These are phyloP conservation scores for Arothron firmamentum DNA, from an alignment of 2,113 vertebrate species.

Conservation along the genomic window DNA sequence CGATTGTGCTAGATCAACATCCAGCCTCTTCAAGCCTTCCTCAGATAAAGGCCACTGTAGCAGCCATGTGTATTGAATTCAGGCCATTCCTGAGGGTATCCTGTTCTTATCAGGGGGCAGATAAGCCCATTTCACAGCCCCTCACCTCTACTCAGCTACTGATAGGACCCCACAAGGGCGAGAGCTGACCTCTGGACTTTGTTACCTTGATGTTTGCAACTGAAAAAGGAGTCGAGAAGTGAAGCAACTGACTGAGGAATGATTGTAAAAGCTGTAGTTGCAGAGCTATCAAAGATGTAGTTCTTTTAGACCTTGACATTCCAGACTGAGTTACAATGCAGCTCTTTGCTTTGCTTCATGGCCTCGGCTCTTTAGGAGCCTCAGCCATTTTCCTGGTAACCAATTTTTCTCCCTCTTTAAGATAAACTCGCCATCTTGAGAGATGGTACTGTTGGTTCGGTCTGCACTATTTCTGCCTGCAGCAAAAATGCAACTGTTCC, in stretches of 20 bases:
- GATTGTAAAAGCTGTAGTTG: conserved; percentile 25
- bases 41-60: conserved; percentile 38
- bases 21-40: conserved; percentile 35
- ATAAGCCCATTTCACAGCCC: conserved; percentile 68
- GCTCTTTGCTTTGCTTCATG: background rate
- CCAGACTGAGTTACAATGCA: background rate
- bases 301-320: conserved; percentile 6
- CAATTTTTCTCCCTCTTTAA: no score
- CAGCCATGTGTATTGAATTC: conserved; percentile 65
- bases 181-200: conserved; percentile 15
- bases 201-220: conserved; percentile 1
- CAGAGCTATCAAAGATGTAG: conserved; percentile 17
- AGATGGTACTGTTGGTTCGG: no score
- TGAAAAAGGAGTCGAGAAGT: conserved; percentile 15
- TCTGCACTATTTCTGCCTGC: no score
- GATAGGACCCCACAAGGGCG: conserved; percentile 24
- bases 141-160: conserved; percentile 52
- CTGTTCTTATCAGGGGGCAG: conserved; percentile 66
- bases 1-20: background rate
- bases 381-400: no score
- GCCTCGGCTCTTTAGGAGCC: no score
- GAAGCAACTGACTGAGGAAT: background rate
- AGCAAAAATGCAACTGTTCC: no score
- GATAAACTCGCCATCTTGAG: no score
- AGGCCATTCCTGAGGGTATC: conserved; percentile 54